A percentile compares a stretch with the other conserved stretches of the same genome.
phyloP scores from a whole-genome alignment of 2,888 invertebrate genomes.

The Junonia oenone region DNA sequence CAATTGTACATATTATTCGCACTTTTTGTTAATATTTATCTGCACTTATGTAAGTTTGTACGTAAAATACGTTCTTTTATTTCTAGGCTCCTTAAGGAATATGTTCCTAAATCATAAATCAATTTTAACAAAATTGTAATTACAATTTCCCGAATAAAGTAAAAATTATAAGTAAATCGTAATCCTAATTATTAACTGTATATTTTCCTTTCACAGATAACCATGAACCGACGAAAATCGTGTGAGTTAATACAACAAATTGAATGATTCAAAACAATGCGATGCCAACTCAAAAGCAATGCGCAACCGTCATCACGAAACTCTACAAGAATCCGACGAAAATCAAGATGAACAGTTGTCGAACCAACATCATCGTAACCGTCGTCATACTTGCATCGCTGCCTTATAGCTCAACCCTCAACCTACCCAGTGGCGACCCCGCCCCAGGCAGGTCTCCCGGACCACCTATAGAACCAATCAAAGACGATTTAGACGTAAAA shows the following conservation, averaged over 20 bases:
- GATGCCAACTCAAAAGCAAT: conserved; percentile 32
- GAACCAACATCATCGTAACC: conserved; percentile 41
- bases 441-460: conserved; percentile 84
- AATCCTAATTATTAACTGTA: neutral
- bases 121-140: too few relatives aligned
- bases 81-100: too few relatives aligned
- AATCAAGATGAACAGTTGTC: conserved; percentile 48
- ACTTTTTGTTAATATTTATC: too few relatives aligned
- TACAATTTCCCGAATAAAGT: too few relatives aligned
- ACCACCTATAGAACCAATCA: conserved; percentile 56
- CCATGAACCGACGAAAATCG: conserved; percentile 11
- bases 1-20: too few relatives aligned
- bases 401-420: conserved; percentile 64
- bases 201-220: conserved; percentile 15
- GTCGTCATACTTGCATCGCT: conserved; percentile 54
- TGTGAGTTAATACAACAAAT: neutral
- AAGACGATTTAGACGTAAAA: conserved; percentile 24
- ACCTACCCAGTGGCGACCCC: conserved; percentile 80
- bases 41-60: too few relatives aligned
- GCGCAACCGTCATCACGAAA: conserved; percentile 36
- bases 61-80: too few relatives aligned
- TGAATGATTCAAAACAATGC: conserved; percentile 15
- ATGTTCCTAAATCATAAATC: too few relatives aligned
- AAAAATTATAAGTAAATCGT: neutral
- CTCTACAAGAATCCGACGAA: conserved; percentile 31